A percentile compares a stretch with the other conserved stretches of the same genome.
phyloP scores from a whole-genome alignment of 2,113 vertebrate genomes.

The Mus musculus region GRCm39 chr3:123402501-123403000 shows the following conservation, averaged over 20 bases:
- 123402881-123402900: background rate
- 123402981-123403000: background rate
- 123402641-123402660: background rate
- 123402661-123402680: background rate
- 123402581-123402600: background rate
- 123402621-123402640: background rate
- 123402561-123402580: background rate
- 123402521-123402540: background rate
- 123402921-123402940: background rate
- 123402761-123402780: background rate
- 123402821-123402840: background rate
- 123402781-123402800: background rate
- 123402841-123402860: background rate
- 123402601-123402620: background rate
- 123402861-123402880: background rate
- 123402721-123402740: background rate
- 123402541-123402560: background rate
- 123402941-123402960: background rate
- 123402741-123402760: background rate
- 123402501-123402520: background rate
- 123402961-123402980: background rate
- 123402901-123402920: background rate
- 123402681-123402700: background rate
- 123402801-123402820: background rate
- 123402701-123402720: background rate